A percentile compares a stretch with the other conserved stretches of the same genome.
Conservation (phyloP, 2,888 invertebrate species). For the Crocallis elinguaria region DNA sequence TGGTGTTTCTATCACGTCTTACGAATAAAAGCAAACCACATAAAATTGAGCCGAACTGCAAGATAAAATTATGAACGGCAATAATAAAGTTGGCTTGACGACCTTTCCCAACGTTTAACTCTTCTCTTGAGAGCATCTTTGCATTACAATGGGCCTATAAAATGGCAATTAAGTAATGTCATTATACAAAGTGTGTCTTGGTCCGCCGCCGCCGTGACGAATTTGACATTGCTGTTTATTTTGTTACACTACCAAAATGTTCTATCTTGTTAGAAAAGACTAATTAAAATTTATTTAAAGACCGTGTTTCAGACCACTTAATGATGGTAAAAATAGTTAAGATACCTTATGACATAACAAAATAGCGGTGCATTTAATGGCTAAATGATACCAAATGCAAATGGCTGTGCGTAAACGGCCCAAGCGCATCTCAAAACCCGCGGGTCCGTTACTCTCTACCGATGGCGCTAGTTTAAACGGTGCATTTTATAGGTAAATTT, state of each 20-base stretch:
- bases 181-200: slow-evolving; percentile 44
- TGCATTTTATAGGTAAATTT: slow-evolving; percentile 20
- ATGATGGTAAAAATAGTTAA: slow-evolving; percentile 9
- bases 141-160: slow-evolving; percentile 50
- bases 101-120: slow-evolving; percentile 51
- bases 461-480: slow-evolving; percentile 35
- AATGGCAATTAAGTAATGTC: slow-evolving; percentile 46
- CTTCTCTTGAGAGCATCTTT: slow-evolving; percentile 42
- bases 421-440: slow-evolving; percentile 40
- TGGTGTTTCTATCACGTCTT: slow-evolving; percentile 29
- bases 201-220: slow-evolving; percentile 31
- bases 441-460: slow-evolving; percentile 44
- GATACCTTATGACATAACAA: slow-evolving; percentile 12
- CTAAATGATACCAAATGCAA: slow-evolving; percentile 46
- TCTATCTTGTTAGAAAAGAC: slow-evolving; percentile 2
- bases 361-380: slow-evolving; percentile 37
- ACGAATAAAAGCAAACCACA: slow-evolving; percentile 21
- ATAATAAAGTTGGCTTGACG: slow-evolving; percentile 42
- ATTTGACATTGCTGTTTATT: slow-evolving; percentile 28
- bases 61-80: slow-evolving; percentile 37
- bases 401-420: slow-evolving; percentile 33
- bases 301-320: not conserved
- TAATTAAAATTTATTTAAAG: not conserved
- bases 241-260: slow-evolving; percentile 12
- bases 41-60: slow-evolving; percentile 16